These are phyloP conservation scores for Octopus bimaculoides DNA, from an alignment of 1,140 invertebrate genomes.

Conservation along the genomic window DNA sequence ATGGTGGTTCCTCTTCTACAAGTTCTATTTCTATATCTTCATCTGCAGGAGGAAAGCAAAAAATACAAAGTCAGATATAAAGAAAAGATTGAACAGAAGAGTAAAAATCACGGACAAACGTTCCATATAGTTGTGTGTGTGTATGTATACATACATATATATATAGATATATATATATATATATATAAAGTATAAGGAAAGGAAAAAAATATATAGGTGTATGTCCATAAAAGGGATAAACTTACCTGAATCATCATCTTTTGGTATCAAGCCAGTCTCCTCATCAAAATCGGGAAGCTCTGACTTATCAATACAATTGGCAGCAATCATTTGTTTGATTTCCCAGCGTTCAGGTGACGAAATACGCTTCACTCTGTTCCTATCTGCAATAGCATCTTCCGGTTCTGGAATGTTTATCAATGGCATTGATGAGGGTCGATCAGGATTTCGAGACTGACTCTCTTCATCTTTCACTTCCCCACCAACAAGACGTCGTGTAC, in stretches of 20 bases:
- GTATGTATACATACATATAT: too few species aligned
- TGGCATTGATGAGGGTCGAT: conserved; percentile 48
- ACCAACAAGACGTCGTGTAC: conserved; percentile 32
- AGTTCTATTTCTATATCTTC: conserved; percentile 99
- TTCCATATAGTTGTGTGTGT: too few species aligned
- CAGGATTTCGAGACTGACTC: conserved; percentile 55
- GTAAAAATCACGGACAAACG: too few species aligned
- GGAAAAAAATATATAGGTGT: too few species aligned
- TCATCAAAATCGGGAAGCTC: conserved; percentile 62
- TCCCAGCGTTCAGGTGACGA: conserved; percentile 90
- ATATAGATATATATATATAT: too few species aligned
- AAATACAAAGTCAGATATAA: too few species aligned
- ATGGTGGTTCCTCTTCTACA: conserved; percentile 97
- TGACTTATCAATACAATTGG: conserved; percentile 62
- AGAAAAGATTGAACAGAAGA: too few species aligned
- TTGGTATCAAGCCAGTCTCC: conserved; percentile 58
- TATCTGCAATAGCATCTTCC: conserved; percentile 67
- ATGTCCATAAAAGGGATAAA: neutral
- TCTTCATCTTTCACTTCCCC: conserved; percentile 39
- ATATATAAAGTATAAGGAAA: too few species aligned
- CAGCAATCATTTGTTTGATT: conserved; percentile 77
- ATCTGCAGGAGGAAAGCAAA: conserved; percentile 61
- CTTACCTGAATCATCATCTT: conserved; percentile 56
- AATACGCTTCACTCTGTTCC: conserved; percentile 83
- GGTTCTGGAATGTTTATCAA: conserved; percentile 46